phyloP scores from a whole-genome alignment of 2,797 vertebrate species.

The Brachyalestes nurse region DNA sequence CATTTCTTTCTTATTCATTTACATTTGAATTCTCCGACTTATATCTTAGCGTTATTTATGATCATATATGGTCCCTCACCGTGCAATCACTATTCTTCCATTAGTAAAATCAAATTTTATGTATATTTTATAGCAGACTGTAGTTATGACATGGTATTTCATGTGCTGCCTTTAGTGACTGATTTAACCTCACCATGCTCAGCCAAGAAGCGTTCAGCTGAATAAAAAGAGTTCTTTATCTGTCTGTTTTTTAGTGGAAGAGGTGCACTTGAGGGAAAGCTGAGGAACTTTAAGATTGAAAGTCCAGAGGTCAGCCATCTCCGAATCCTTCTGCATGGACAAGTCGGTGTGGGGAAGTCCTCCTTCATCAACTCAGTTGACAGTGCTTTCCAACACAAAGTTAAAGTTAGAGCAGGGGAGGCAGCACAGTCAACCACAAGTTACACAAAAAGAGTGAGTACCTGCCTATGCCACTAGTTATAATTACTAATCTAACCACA shows the following conservation, averaged over 20 bases:
- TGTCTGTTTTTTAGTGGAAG: not conserved
- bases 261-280: not conserved
- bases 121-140: no score
- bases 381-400: conserved; percentile 16
- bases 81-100: no score
- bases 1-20: not conserved
- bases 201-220: not conserved
- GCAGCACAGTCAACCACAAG: not conserved
- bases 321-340: conserved; percentile 31
- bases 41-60: no score
- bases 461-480: no score
- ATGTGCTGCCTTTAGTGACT: no score
- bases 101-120: no score
- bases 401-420: conserved; percentile 37
- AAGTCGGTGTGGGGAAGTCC: conserved; percentile 52
- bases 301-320: not conserved
- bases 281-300: not conserved
- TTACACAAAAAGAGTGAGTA: not conserved
- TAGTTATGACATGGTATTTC: no score
- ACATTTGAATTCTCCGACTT: no score
- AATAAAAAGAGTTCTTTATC: not conserved
- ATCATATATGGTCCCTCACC: no score
- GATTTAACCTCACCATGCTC: not conserved
- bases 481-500: no score
- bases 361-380: conserved; percentile 69